phyloP scores from a whole-genome alignment of 2,797 vertebrate species.

The Pangasius macronema region DNA sequence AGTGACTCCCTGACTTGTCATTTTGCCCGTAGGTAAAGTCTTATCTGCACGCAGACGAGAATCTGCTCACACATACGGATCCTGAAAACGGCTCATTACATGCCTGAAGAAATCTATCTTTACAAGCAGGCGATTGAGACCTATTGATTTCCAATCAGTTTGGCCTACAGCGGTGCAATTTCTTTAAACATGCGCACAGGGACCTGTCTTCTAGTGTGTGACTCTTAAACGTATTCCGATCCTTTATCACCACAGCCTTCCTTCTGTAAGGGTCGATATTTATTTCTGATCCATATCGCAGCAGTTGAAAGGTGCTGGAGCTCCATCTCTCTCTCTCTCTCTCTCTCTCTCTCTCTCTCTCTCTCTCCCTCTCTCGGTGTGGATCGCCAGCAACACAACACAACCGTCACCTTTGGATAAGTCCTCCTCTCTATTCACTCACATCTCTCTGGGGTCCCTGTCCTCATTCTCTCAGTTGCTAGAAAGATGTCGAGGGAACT shows the following conservation, averaged over 20 bases:
- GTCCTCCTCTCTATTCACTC: slow-evolving; percentile 53
- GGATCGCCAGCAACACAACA: slow-evolving; percentile 45
- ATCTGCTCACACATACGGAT: background rate
- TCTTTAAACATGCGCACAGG: background rate
- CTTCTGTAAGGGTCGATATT: slow-evolving; percentile 35
- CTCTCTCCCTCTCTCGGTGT: background rate
- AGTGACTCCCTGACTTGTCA: background rate
- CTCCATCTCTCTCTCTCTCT: background rate
- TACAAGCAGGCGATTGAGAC: slow-evolving; percentile 24
- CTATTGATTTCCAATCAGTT: slow-evolving; percentile 36
- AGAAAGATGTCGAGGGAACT: slow-evolving; percentile 30
- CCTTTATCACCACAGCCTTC: slow-evolving; percentile 21
- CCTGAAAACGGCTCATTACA: background rate
- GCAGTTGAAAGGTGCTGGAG: slow-evolving; percentile 43
- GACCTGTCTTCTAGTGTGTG: background rate
- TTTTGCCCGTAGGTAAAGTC: background rate
- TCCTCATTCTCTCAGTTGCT: slow-evolving; percentile 42
- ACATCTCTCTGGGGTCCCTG: slow-evolving; percentile 59
- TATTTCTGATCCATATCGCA: slow-evolving; percentile 49
- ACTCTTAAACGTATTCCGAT: background rate
- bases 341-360: slow-evolving; percentile 1
- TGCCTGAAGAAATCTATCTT: slow-evolving; percentile 7
- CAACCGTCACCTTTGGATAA: slow-evolving; percentile 67
- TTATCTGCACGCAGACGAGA: background rate
- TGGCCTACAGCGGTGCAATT: background rate